These are phyloP conservation scores for Busseola fusca DNA, from an alignment of 2,888 invertebrate species.

Conservation along the genomic window DNA sequence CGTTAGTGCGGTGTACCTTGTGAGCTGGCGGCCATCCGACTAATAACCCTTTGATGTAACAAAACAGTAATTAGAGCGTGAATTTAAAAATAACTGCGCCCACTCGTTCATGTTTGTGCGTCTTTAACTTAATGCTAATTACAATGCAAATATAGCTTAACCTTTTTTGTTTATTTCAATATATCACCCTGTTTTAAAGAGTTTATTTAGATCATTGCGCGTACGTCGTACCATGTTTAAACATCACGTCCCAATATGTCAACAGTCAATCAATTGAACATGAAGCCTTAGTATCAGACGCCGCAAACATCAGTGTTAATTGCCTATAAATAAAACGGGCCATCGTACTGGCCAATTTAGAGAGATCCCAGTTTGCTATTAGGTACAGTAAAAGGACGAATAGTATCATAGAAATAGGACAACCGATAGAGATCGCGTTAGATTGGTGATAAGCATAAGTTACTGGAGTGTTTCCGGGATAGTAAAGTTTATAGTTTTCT, in stretches of 20 bases:
- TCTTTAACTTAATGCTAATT: slow-evolving; percentile 63
- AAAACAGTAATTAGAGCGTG: slow-evolving; percentile 75
- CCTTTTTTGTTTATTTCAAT: neutral
- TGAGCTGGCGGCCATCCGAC: slow-evolving; percentile 70
- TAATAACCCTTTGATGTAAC: slow-evolving; percentile 72
- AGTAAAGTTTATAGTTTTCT: slow-evolving; percentile 31
- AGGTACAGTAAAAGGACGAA: slow-evolving; percentile 53
- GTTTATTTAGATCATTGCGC: slow-evolving; percentile 26
- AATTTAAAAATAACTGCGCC: slow-evolving; percentile 72
- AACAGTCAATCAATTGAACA: slow-evolving; percentile 81
- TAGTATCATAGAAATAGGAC: slow-evolving; percentile 35
- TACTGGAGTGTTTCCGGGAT: slow-evolving; percentile 44
- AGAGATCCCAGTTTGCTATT: slow-evolving; percentile 63
- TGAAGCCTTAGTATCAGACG: slow-evolving; percentile 69
- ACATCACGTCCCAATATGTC: slow-evolving; percentile 73
- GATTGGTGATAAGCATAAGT: slow-evolving; percentile 44
- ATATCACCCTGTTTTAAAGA: neutral
- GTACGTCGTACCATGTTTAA: slow-evolving; percentile 49
- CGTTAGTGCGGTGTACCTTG: slow-evolving; percentile 71
- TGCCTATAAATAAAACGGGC: slow-evolving; percentile 78
- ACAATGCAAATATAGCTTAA: slow-evolving; percentile 25
- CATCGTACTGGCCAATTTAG: slow-evolving; percentile 62
- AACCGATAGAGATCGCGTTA: slow-evolving; percentile 41
- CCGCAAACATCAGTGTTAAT: slow-evolving; percentile 74
- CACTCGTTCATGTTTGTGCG: slow-evolving; percentile 63